Evolutionary conservation across 2,888 invertebrate genomes (phyloP).

Genomic region (Salticus scenicus): DNA sequence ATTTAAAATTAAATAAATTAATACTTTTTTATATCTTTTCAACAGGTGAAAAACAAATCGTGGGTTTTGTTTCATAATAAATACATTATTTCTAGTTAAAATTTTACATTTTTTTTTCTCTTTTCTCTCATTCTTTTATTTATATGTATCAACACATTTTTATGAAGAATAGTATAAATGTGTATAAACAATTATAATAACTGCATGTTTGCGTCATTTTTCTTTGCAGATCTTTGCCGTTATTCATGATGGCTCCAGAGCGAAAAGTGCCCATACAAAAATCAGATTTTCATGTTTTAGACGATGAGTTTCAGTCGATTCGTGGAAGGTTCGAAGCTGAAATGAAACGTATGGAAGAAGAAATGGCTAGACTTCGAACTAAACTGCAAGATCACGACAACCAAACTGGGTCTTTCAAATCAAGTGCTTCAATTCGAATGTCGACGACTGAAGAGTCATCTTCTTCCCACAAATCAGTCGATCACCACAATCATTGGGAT

Average conservation of each 20-base stretch:
- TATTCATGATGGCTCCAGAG: conserved; percentile 70
- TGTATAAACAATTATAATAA: too few species aligned
- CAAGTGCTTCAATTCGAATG: conserved; percentile 57
- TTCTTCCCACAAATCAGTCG: conserved; percentile 74
- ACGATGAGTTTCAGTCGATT: conserved; percentile 96
- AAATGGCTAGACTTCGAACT: conserved; percentile 95
- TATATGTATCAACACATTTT: too few species aligned
- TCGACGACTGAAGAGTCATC: conserved; percentile 77
- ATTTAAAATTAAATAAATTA: too few species aligned
- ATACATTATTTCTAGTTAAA: too few species aligned
- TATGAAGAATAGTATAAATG: too few species aligned
- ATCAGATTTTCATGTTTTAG: conserved; percentile 95
- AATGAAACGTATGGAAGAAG: conserved; percentile 99
- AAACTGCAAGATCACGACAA: conserved; percentile 92
- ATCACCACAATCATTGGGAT: conserved; percentile 84
- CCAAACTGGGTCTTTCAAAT: conserved; percentile 28
- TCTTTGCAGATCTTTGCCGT: too few species aligned
- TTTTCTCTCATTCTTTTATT: too few species aligned
- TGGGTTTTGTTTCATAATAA: too few species aligned
- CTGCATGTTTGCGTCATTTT: too few species aligned
- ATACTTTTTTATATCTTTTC: too few species aligned
- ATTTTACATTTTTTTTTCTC: too few species aligned
- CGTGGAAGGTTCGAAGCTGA: conserved; percentile 95
- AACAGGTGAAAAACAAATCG: too few species aligned
- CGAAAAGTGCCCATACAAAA: conserved; percentile 85